These are phyloP conservation scores for Periphyllus acericola DNA, from an alignment of 2,888 invertebrate genomes.

Conservation along the genomic window DNA sequence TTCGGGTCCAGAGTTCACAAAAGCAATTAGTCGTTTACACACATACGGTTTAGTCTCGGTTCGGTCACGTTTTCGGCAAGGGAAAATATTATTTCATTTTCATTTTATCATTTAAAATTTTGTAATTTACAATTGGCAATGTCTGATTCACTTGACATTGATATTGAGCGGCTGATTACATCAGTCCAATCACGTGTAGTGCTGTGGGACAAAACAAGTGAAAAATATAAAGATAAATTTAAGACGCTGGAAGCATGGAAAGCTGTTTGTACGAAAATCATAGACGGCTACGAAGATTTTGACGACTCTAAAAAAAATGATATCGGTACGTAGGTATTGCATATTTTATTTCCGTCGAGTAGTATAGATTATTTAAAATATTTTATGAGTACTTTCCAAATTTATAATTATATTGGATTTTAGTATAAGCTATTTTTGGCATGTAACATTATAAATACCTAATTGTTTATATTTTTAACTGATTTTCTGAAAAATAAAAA, in stretches of 20 bases:
- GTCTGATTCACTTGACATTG: conserved; percentile 31
- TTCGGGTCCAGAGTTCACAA: too few species aligned
- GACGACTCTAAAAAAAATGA: conserved; percentile 29
- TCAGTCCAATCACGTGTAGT: conserved; percentile 30
- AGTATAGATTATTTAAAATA: conserved; percentile 9
- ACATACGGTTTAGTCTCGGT: too few species aligned
- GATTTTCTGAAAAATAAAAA: conserved; percentile 1
- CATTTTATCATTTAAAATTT: conserved; percentile 36
- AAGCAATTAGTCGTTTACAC: too few species aligned
- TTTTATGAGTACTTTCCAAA: conserved; percentile 36
- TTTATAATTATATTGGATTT: conserved; percentile 14
- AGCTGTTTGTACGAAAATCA: conserved; percentile 39
- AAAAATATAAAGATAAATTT: conserved; percentile 55
- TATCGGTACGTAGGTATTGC: conserved; percentile 33
- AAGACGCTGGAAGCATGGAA: conserved; percentile 27
- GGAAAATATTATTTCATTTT: too few species aligned
- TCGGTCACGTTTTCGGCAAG: too few species aligned
- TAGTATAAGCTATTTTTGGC: conserved; percentile 13
- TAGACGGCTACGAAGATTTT: conserved; percentile 33
- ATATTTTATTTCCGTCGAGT: conserved; percentile 37
- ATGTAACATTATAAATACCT: conserved; percentile 21
- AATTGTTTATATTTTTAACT: conserved; percentile 11
- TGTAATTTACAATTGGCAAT: conserved; percentile 12
- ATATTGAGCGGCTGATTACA: conserved; percentile 21
- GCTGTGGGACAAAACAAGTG: conserved; percentile 53